Percentiles rank a stretch among this genome's conserved stretches.
Conservation (phyloP, 1,140 invertebrate species). For the Asbolus verrucosus region DNA sequence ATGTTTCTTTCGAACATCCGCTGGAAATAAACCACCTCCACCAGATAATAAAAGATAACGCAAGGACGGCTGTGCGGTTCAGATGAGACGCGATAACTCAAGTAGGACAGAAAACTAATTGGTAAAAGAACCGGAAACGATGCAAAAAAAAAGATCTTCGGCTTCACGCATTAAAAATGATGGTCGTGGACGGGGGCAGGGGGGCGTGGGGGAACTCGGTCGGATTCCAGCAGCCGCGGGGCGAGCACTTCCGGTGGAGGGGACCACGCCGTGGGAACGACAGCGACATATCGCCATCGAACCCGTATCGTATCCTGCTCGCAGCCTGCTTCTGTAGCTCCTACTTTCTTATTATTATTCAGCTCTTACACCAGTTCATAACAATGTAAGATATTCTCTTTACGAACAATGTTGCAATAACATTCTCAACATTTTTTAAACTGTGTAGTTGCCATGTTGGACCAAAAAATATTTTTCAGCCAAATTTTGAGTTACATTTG, state of each 20-base stretch:
- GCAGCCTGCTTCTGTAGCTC: background rate
- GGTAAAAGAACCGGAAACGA: conserved; percentile 58
- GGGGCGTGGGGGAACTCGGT: conserved; percentile 27
- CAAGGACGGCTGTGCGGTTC: conserved; percentile 14
- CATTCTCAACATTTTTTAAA: too few species aligned
- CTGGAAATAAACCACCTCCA: conserved; percentile 15
- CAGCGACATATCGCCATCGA: conserved; percentile 20
- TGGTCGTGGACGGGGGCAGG: conserved; percentile 25
- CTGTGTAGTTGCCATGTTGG: too few species aligned
- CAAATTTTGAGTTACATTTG: too few species aligned
- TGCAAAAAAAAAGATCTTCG: conserved; percentile 54
- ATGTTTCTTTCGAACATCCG: conserved; percentile 25
- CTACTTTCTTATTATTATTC: background rate
- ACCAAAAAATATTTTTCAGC: too few species aligned
- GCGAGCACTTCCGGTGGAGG: conserved; percentile 55
- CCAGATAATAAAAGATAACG: conserved; percentile 9
- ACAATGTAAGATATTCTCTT: too few species aligned
- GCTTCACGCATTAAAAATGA: conserved; percentile 53
- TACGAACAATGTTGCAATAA: too few species aligned
- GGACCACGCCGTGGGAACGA: conserved; percentile 52
- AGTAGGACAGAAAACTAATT: conserved; percentile 51
- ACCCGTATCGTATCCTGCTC: conserved; percentile 16
- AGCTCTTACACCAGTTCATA: too few species aligned
- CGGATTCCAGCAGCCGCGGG: conserved; percentile 52
- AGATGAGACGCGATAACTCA: conserved; percentile 38